Evolutionary conservation across 2,888 invertebrate genomes (phyloP).

Genomic region (Agapostemon virescens): DNA sequence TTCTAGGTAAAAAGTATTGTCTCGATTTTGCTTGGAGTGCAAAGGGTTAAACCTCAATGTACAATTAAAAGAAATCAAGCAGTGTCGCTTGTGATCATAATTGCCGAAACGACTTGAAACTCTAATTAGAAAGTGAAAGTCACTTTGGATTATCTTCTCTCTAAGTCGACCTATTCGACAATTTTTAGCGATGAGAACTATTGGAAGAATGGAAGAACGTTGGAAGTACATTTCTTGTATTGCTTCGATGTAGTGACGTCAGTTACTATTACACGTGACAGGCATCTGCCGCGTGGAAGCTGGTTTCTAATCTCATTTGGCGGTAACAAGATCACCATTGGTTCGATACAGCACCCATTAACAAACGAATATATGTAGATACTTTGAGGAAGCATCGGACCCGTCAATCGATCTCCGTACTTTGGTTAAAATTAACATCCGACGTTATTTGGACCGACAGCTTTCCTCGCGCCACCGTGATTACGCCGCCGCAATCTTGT

Average conservation of each 20-base stretch:
- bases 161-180: too few relatives aligned
- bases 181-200: not conserved
- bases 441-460: conserved; percentile 33
- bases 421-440: conserved; percentile 3
- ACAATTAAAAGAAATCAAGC: too few relatives aligned
- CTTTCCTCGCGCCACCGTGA: conserved; percentile 31
- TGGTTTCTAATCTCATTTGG: not conserved
- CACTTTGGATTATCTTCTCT: too few relatives aligned
- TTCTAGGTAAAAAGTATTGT: too few relatives aligned
- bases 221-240: not conserved
- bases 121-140: too few relatives aligned
- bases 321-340: not conserved
- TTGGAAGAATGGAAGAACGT: not conserved
- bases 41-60: too few relatives aligned
- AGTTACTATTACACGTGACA: not conserved
- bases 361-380: not conserved
- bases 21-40: too few relatives aligned
- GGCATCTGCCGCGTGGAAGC: not conserved
- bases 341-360: not conserved
- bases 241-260: not conserved
- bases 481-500: conserved; percentile 23
- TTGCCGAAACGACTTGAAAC: too few relatives aligned
- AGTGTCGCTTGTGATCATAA: too few relatives aligned
- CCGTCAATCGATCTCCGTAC: not conserved
- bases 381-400: not conserved